Conservation (phyloP, 2,888 invertebrate species). For the Drosophila birchii region DNA sequence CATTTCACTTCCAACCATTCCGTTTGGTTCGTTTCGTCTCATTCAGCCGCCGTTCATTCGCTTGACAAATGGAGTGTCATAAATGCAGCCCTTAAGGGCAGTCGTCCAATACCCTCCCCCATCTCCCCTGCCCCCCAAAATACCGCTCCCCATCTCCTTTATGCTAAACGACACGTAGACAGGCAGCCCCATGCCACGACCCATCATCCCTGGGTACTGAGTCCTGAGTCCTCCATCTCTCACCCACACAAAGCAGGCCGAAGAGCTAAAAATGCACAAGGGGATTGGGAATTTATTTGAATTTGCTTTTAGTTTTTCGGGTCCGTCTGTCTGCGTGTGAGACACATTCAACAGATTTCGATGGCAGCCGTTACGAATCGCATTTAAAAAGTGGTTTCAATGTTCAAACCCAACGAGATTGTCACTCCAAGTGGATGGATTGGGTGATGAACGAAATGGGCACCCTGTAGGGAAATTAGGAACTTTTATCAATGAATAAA, state of each 20-base stretch:
- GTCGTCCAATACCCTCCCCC: slow-evolving; percentile 5
- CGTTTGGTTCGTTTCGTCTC: slow-evolving; percentile 51
- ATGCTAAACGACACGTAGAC: slow-evolving; percentile 76
- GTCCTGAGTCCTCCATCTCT: slow-evolving; percentile 6
- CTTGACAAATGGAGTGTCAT: slow-evolving; percentile 81
- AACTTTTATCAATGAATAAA: too few relatives aligned
- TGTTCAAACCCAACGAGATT: slow-evolving; percentile 52
- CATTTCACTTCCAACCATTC: slow-evolving; percentile 65
- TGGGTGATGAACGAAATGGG: slow-evolving; percentile 11
- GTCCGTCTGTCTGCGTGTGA: slow-evolving; percentile 35
- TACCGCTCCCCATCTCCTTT: slow-evolving; percentile 59
- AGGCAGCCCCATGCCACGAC: slow-evolving; percentile 28
- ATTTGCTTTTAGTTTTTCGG: slow-evolving; percentile 79
- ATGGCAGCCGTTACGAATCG: slow-evolving; percentile 77
- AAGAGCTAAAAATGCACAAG: slow-evolving; percentile 79
- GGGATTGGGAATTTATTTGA: slow-evolving; percentile 80
- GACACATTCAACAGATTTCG: slow-evolving; percentile 77
- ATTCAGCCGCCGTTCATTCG: slow-evolving; percentile 61
- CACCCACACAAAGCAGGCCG: slow-evolving; percentile 45
- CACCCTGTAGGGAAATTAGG: slow-evolving; percentile 1
- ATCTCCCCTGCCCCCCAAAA: background rate
- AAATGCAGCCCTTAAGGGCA: slow-evolving; percentile 80
- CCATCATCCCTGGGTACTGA: background rate
- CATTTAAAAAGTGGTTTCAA: slow-evolving; percentile 77
- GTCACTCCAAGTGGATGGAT: background rate